Base-by-base conservation (phyloP, 2,888 invertebrate species). In the Cataglyphis altisquamis region DNA sequence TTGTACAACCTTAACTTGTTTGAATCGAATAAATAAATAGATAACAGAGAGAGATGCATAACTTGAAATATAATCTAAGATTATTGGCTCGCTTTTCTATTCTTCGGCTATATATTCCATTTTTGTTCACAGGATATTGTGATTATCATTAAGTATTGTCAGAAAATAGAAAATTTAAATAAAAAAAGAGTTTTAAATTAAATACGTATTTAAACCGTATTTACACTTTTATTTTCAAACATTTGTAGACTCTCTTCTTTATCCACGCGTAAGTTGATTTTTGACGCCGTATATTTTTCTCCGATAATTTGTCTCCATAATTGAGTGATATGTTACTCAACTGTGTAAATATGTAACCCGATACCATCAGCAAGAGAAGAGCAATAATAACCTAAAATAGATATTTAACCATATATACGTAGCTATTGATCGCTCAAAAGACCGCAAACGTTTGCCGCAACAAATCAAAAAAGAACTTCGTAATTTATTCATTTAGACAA, bases 291-390 rank as follows among this genome's bases (percentile, higher is more conserved):
- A 9, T 29, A 48, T 78, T 45, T 67, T 70, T 10, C 9, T 32
- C 32, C 0, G 1, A 36, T 72, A 60, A 78, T 72, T 78, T 70
- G 60, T 70, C 60, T 60, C 32, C 32, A 41, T 15, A 41, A 57
- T 48, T 45, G 60, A 60, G 25, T 36, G 68, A 52, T 68, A n/a
- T 72, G 36, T 72, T 72, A 72, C 60, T 60, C 70, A 72, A 72
- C 36, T 72, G 60, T 57, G 45, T 21, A 72, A 72, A 72, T 36
- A 72, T 5, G 60, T 72, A 78, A 78, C 45, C 18, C 29, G 72
- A 78, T 78, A 78, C 5, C 12, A 21, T 18, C 57, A 21, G 12
- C 21, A 21, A 25, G 21, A 57, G 25, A 68, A 67, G 36, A 21
- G 74, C 32, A 21, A 32, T 32, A 78, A 29, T 29, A 29, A 1